phyloP scores from a whole-genome alignment of 2,113 vertebrate species.

The Bubalus kerabau region DNA sequence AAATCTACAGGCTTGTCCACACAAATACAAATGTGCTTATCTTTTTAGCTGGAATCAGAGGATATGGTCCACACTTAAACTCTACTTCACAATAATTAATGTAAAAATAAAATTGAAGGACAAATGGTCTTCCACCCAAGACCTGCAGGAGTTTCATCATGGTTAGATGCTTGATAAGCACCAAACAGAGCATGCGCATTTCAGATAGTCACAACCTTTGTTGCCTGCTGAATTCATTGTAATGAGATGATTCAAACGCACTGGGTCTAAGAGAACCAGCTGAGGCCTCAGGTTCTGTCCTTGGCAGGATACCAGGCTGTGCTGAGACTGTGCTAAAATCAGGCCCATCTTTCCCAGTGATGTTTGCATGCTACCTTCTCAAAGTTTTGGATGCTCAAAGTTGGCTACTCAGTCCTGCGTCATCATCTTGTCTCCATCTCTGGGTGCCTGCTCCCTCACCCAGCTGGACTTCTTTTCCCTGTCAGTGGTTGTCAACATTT shows the following conservation, averaged over 20 bases:
- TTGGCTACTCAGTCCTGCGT: not conserved
- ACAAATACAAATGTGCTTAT: not conserved
- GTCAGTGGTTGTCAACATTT: not conserved
- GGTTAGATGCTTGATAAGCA: not conserved
- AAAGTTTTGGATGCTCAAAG: not conserved
- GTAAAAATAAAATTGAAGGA: slow-evolving; percentile 3
- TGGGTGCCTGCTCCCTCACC: not conserved
- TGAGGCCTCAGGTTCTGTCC: not conserved
- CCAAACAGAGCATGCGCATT: not conserved
- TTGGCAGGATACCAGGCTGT: not conserved
- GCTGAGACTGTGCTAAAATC: fast-evolving
- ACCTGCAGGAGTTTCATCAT: not conserved
- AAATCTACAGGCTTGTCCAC: not conserved
- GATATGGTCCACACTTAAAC: not conserved
- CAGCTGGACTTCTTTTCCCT: not conserved
- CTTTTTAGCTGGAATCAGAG: not conserved
- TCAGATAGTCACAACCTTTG: not conserved
- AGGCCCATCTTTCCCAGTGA: not conserved
- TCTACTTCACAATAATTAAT: not conserved
- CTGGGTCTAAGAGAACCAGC: not conserved
- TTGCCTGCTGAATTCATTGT: not conserved
- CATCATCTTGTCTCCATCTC: not conserved
- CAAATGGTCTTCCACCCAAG: not conserved
- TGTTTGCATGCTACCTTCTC: not conserved
- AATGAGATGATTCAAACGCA: not conserved